These are phyloP conservation scores for Neotragus pygmaeus DNA, from an alignment of 2,113 vertebrate species.

Conservation along the genomic window DNA sequence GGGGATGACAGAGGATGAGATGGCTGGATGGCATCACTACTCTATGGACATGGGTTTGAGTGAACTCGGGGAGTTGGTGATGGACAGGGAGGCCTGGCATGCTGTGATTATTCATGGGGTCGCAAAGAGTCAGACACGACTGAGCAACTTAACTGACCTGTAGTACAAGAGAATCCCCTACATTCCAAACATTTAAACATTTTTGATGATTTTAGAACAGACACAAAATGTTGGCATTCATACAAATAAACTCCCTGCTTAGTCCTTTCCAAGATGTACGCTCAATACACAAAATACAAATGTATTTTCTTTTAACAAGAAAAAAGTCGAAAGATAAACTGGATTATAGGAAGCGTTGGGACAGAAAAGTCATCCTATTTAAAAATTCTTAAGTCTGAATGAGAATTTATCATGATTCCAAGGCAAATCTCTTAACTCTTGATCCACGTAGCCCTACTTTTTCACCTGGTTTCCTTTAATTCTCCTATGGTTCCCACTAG, in stretches of 20 bases:
- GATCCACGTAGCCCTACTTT: background rate
- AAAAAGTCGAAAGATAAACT: background rate
- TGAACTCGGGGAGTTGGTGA: too few relatives aligned
- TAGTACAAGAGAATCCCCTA: background rate
- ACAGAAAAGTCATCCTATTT: background rate
- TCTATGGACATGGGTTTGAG: too few relatives aligned
- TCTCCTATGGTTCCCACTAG: background rate
- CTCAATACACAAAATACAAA: background rate
- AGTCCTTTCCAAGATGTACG: background rate
- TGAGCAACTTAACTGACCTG: too few relatives aligned
- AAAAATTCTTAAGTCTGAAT: background rate
- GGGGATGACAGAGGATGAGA: too few relatives aligned
- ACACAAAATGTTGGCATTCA: background rate
- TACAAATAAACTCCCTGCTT: background rate
- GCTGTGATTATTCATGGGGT: too few relatives aligned
- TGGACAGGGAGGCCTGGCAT: too few relatives aligned
- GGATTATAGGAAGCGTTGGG: background rate
- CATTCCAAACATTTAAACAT: background rate
- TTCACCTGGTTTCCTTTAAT: background rate
- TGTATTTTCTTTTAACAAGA: background rate
- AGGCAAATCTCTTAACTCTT: background rate
- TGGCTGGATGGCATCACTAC: too few relatives aligned
- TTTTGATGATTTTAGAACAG: slow-evolving; percentile 14
- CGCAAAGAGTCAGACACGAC: fast-evolving
- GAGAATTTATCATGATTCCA: background rate